Evolutionary conservation across 2,113 vertebrate genomes (phyloP), one percentile per base, ranked within the genome.

Genomic region (Phaethon lepturus): DNA sequence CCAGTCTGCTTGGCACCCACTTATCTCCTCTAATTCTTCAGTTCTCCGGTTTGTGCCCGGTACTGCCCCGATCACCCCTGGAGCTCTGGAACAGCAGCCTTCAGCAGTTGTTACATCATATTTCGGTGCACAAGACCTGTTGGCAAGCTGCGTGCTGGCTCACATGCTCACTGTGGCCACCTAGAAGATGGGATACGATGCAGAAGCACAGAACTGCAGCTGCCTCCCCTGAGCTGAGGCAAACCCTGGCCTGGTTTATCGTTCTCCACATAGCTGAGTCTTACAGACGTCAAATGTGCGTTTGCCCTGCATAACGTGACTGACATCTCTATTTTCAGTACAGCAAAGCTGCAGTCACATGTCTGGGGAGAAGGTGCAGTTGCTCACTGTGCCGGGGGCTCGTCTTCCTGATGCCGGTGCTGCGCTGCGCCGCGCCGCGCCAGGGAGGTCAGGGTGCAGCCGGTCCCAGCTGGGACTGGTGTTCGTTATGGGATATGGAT

Each of bases 281-380:
- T 93, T 84, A 24, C 38, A 44, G 94, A 89, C 35, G 33, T 93
- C 89, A 96, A 25, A 40, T 0, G 1, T 69, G 76, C 28, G 20
- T 38, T 67, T 85, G 95, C 89, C 96, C 96, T 78, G 91, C 77
- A 82, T 87, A 87, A 50, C 3, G 1, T 85, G 89, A 96, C 44
- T 86, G 94, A 82, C 58, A 53, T 64, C 84, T 89, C 96, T 93
- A 95, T 95, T 97, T 95, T 91, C 79, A 92, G 88, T 14, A 44
- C 52, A 86, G 90, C 45, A 84, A 72, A 84, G 62, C 83, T 75
- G 59, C 73, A 81, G 93, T 29, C 49, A 20, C 3, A 1, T 40
- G 53, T 42, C 80, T 75, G 66, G 80, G 79, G 47, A 92, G 47
- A 89, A 95, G 40, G 42, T 24, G n/a, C 50, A 44, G 72, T 19